These are phyloP conservation scores for Asobara japonica DNA, from an alignment of 1,140 invertebrate species.

Conservation along the genomic window DNA sequence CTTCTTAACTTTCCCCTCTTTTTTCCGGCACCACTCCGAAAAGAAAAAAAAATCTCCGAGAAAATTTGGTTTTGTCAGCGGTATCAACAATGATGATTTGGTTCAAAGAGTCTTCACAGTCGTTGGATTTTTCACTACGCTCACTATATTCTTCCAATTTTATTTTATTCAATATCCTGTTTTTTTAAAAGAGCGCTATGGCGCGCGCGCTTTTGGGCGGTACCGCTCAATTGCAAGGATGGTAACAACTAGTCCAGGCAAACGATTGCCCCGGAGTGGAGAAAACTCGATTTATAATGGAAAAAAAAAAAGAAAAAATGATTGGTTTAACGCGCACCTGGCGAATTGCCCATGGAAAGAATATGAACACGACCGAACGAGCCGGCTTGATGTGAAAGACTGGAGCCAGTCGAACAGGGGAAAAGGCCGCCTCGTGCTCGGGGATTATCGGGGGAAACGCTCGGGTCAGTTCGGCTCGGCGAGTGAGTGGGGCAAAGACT, in stretches of 20 bases:
- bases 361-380: constrained; percentile 42
- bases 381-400: constrained; percentile 56
- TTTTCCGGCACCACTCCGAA: not conserved
- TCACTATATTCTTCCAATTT: too few species aligned
- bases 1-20: not conserved
- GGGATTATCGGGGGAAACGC: constrained; percentile 25
- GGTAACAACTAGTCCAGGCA: not conserved
- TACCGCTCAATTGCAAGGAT: not conserved
- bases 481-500: not conserved
- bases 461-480: constrained; percentile 16
- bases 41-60: too few species aligned
- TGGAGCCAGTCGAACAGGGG: constrained; percentile 34
- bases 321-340: not conserved
- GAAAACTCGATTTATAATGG: not conserved
- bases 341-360: not conserved
- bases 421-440: constrained; percentile 41
- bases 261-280: not conserved
- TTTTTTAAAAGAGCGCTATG: too few species aligned
- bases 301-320: not conserved
- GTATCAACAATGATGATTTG: too few species aligned
- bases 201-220: not conserved
- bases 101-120: too few species aligned
- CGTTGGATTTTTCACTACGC: too few species aligned
- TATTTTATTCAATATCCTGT: too few species aligned
- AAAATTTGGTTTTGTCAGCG: too few species aligned